Conservation (phyloP, 2,888 invertebrate genomes). For the Orchestes rusci region DNA sequence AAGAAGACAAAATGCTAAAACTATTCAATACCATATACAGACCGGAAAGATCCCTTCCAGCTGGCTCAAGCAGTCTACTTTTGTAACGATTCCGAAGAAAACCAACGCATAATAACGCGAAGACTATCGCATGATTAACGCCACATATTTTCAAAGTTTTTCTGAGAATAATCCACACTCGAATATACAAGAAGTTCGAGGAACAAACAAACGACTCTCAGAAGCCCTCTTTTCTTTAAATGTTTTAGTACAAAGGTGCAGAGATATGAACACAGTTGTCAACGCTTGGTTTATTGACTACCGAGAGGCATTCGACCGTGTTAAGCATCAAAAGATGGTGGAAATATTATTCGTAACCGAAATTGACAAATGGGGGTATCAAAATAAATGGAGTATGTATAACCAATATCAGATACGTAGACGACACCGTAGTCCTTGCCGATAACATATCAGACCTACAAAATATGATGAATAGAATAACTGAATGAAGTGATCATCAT, state of each 20-base stretch:
- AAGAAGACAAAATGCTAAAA: constrained; percentile 1
- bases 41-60: not conserved
- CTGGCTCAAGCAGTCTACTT: not conserved
- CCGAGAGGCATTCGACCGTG: not conserved
- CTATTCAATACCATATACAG: constrained; percentile 1
- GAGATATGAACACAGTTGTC: not conserved
- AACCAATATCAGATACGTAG: not conserved
- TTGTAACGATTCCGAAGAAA: not conserved
- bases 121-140: not conserved
- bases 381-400: not conserved
- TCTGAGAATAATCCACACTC: not conserved
- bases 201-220: not conserved
- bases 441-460: constrained; percentile 1
- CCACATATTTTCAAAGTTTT: not conserved
- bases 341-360: no score
- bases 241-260: not conserved
- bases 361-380: no score
- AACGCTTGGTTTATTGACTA: not conserved
- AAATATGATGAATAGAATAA: constrained; percentile 1
- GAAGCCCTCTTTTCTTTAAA: not conserved
- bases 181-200: not conserved
- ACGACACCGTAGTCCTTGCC: constrained; percentile 3
- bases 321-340: no score
- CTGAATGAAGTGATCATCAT: not conserved
- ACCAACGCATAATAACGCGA: not conserved